A percentile compares a stretch with the other conserved stretches of the same genome.
Evolutionary conservation across 2,797 vertebrate species (phyloP).

Genomic region (Strix occidentalis): DNA sequence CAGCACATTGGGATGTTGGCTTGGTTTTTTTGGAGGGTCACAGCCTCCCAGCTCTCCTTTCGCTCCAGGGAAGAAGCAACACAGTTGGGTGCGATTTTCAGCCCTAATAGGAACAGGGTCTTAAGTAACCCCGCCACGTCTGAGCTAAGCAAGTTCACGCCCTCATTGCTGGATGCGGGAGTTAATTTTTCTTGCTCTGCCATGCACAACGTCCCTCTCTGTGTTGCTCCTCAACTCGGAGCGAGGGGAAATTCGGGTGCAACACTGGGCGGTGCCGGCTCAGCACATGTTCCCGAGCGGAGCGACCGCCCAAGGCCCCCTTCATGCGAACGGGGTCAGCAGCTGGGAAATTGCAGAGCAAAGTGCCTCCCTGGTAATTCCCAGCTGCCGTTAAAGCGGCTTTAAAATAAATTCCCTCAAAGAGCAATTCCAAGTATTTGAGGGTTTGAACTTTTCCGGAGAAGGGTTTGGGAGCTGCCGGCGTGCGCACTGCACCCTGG

Average conservation of each 20-base stretch:
- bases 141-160: not conserved
- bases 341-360: constrained; percentile 65
- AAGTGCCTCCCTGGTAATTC: constrained; percentile 68
- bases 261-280: not conserved
- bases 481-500: not conserved
- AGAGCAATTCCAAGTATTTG: constrained; percentile 71
- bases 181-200: not conserved
- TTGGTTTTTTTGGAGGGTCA: not conserved
- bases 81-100: not conserved
- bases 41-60: not conserved
- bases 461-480: constrained; percentile 32
- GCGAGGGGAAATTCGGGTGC: not conserved
- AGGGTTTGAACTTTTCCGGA: constrained; percentile 65
- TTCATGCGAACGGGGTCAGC: constrained; percentile 22
- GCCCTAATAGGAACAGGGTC: not conserved
- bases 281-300: not conserved
- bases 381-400: constrained; percentile 66
- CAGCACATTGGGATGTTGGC: accelerated
- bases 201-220: not conserved
- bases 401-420: constrained; percentile 68
- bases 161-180: not conserved
- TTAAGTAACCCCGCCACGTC: not conserved
- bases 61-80: not conserved
- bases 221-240: not conserved
- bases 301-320: not conserved